Conservation (phyloP, 2,113 vertebrate species). For the Cyprinodon variegatus region DNA sequence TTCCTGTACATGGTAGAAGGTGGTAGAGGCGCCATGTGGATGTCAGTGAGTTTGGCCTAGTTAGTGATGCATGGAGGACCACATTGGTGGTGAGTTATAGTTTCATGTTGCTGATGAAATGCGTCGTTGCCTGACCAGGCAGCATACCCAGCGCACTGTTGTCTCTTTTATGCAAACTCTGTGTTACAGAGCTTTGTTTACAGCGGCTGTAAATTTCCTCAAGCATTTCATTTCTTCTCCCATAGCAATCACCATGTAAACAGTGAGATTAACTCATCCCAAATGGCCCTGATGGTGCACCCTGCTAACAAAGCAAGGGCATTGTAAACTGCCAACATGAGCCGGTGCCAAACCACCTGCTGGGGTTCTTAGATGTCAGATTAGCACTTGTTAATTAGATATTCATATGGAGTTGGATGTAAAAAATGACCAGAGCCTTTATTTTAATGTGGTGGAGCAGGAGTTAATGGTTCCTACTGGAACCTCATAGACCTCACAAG, state of each 20-base stretch:
- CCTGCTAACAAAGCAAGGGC: slow-evolving; percentile 9
- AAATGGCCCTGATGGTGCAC: slow-evolving; percentile 5
- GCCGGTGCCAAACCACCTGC: slow-evolving; percentile 7
- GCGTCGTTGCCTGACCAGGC: slow-evolving; percentile 15
- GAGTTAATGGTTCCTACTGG: slow-evolving; percentile 12
- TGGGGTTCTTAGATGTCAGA: slow-evolving; percentile 32
- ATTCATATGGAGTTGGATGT: slow-evolving; percentile 31
- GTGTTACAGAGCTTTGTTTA: slow-evolving; percentile 13
- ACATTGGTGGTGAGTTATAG: neutral
- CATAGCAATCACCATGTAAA: slow-evolving; percentile 18
- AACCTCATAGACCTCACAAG: no score
- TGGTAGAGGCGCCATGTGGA: slow-evolving; percentile 16
- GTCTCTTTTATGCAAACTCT: neutral
- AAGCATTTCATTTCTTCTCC: slow-evolving; percentile 9
- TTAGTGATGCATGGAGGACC: slow-evolving; percentile 2
- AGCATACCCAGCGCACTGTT: neutral
- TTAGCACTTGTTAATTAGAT: slow-evolving; percentile 26
- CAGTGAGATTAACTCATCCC: slow-evolving; percentile 14
- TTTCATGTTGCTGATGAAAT: slow-evolving; percentile 31
- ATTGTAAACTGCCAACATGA: slow-evolving; percentile 20
- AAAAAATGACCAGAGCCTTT: slow-evolving; percentile 22
- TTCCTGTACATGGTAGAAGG: slow-evolving; percentile 23
- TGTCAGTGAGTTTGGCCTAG: slow-evolving; percentile 35
- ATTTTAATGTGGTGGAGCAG: slow-evolving; percentile 47
- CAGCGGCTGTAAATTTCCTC: slow-evolving; percentile 4